These are phyloP conservation scores for Misgurnus anguillicaudatus DNA, from an alignment of 2,113 vertebrate species.

Conservation along the genomic window DNA sequence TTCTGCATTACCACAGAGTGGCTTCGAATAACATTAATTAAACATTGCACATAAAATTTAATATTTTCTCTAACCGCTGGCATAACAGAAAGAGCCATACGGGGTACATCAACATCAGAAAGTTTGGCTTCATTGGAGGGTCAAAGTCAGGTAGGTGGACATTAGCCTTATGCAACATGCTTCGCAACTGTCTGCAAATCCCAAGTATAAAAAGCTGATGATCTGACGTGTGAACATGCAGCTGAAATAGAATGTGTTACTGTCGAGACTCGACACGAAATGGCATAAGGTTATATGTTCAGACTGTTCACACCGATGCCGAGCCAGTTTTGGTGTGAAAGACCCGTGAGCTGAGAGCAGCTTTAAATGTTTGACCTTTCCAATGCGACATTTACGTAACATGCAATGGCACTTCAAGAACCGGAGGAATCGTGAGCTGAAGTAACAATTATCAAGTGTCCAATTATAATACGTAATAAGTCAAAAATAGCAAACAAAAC, in stretches of 20 bases:
- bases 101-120: constrained; percentile 26
- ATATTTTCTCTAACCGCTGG: constrained; percentile 1
- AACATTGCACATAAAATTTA: constrained; percentile 8
- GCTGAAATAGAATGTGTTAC: constrained; percentile 33
- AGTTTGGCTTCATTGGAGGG: constrained; percentile 19
- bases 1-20: neutral
- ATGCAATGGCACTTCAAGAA: neutral
- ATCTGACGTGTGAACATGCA: constrained; percentile 35
- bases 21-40: constrained; percentile 36
- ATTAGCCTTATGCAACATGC: constrained; percentile 7
- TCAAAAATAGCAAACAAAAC: constrained; percentile 8
- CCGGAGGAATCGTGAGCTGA: neutral
- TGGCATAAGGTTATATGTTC: constrained; percentile 21
- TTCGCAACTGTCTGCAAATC: constrained; percentile 29
- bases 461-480: neutral
- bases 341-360: neutral
- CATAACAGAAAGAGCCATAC: neutral
- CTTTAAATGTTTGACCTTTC: constrained; percentile 11
- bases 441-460: constrained; percentile 20
- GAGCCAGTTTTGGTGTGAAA: neutral
- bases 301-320: constrained; percentile 12
- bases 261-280: constrained; percentile 26
- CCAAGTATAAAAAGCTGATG: constrained; percentile 34
- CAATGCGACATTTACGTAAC: constrained; percentile 16
- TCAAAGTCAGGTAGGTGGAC: constrained; percentile 8